Percentiles rank a stretch among this genome's conserved stretches.
Conservation (phyloP, 1,140 invertebrate species). For the Drosophila sturtevanti region DNA sequence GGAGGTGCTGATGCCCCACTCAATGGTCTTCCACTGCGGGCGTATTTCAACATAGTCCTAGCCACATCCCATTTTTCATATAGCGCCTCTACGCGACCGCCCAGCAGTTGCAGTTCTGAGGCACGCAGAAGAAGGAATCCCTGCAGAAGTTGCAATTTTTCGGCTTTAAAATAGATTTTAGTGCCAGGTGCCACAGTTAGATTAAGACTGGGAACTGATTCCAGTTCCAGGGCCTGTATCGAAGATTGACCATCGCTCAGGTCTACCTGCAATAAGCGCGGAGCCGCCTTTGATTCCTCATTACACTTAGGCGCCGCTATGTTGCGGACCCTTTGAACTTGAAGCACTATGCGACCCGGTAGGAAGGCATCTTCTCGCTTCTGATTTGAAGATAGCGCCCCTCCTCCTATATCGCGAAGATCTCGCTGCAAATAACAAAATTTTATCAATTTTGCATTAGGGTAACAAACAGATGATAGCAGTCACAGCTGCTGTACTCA, state of each 20-base stretch:
- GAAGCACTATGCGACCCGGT: slow-evolving; percentile 89
- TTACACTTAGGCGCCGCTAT: slow-evolving; percentile 94
- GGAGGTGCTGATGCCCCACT: slow-evolving; percentile 91
- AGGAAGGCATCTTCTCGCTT: slow-evolving; percentile 86
- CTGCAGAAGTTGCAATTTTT: slow-evolving; percentile 85
- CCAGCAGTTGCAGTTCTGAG: slow-evolving; percentile 87
- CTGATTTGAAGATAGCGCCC: slow-evolving; percentile 80
- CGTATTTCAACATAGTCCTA: slow-evolving; percentile 89
- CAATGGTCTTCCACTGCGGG: slow-evolving; percentile 84
- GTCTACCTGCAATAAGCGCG: slow-evolving; percentile 91
- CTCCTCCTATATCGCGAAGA: slow-evolving; percentile 89
- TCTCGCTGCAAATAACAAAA: slow-evolving; percentile 86
- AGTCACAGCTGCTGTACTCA: slow-evolving; percentile 36
- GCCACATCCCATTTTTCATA: slow-evolving; percentile 96
- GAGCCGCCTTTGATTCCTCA: slow-evolving; percentile 91
- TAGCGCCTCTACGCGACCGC: slow-evolving; percentile 91
- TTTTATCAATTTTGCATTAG: slow-evolving; percentile 2
- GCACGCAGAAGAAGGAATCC: slow-evolving; percentile 89
- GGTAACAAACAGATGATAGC: slow-evolving; percentile 15
- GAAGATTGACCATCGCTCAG: slow-evolving; percentile 92
- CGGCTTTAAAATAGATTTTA: slow-evolving; percentile 85
- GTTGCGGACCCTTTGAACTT: slow-evolving; percentile 94
- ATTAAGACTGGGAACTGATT: slow-evolving; percentile 87
- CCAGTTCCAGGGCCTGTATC: slow-evolving; percentile 89
- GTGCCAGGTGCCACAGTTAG: slow-evolving; percentile 90